A percentile compares a stretch with the other conserved stretches of the same genome.
Evolutionary conservation across 1,140 invertebrate genomes (phyloP).

Genomic region (Sitobion miscanthi): DNA sequence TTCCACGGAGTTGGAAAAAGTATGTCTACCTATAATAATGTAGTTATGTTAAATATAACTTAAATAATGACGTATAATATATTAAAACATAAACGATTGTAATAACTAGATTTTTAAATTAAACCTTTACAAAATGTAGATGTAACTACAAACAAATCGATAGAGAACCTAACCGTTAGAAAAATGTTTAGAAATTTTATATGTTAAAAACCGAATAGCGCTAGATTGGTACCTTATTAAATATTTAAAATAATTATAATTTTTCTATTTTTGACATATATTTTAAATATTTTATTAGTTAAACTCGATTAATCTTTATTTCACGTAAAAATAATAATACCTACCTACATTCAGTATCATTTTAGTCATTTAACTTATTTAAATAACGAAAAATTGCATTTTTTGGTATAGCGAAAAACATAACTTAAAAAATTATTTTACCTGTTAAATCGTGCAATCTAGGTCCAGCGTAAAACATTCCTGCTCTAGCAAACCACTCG

Average conservation of each 20-base stretch:
- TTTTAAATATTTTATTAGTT: neutral
- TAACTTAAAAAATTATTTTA: conserved; percentile 59
- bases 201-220: no score
- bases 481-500: conserved; percentile 82
- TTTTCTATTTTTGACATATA: neutral
- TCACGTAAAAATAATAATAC: neutral
- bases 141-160: neutral
- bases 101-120: neutral
- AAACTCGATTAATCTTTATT: neutral
- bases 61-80: neutral
- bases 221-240: neutral
- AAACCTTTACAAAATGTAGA: neutral
- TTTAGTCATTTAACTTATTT: neutral
- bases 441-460: conserved; percentile 71
- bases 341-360: neutral
- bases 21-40: neutral
- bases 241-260: neutral
- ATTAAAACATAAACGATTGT: neutral
- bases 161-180: neutral
- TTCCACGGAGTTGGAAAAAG: neutral
- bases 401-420: neutral
- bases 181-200: no score
- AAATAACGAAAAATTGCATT: neutral
- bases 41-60: neutral
- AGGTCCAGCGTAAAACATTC: conserved; percentile 77